Base-by-base conservation (phyloP, 1,140 invertebrate species). In the Prorops nasuta region DNA sequence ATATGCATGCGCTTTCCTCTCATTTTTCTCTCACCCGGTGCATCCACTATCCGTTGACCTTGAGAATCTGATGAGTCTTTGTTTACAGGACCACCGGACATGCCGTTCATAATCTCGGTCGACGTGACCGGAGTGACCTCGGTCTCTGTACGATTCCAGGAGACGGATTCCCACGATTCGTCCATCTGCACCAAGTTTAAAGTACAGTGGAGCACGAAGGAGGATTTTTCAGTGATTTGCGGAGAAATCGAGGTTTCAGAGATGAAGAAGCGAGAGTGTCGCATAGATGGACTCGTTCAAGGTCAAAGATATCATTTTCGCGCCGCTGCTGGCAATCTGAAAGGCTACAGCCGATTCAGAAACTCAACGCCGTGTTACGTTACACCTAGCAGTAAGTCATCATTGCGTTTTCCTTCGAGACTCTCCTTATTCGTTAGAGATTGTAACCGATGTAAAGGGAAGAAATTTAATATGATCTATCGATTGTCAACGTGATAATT, bases 131-230 rank as follows among this genome's bases (percentile, higher is more conserved):
- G 89, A 32, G 86, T 85, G 28, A 87, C 86, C 39, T 84, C 88
- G 1, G 84, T 96, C 9, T 81, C 83, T 19, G 82, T 95, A 3
- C 79, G 83, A 35, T 88, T 92, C 64, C 80, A 83, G 55, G 90
- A 91, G 63, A 84, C 87, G 14, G 79, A 84, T 40, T 67, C 72
- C 37, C 79, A 81, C 47, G 81, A 86, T 46, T 86, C 85, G 8
- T 82, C 89, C 9, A 86, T 94, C 49, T 86, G 89, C 60, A 95
- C 92, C 16, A 94, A 94, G 79, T 95, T 91, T 70, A 92, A 89
- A 86, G 88, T 91, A 63, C 87, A 91, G 79, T 98, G 94, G 94
- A 94, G 92, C 54, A 81, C 83, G 6, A 81, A 84, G 38, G 84
- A 90, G 18, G 87, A 91, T 63, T 96, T 96, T 74, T 83, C 83